Evolutionary conservation across 2,888 invertebrate species (phyloP).

Genomic region (Rhagophthalmus giganteus): DNA sequence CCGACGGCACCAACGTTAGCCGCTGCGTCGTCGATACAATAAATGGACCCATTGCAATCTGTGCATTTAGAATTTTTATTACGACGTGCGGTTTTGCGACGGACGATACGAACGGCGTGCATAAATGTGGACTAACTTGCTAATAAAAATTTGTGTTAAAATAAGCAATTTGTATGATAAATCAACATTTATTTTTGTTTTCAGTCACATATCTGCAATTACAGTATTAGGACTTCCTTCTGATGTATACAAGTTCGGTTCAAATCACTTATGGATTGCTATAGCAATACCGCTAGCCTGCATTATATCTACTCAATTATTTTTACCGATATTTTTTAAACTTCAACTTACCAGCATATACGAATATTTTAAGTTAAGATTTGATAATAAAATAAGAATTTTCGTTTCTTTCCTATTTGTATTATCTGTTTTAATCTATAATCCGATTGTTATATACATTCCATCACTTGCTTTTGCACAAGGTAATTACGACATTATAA

Average conservation of each 20-base stretch:
- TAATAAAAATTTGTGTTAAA: too few relatives aligned
- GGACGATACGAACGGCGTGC: too few relatives aligned
- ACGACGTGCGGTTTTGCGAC: too few relatives aligned
- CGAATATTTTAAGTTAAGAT: constrained; percentile 64
- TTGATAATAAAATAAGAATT: constrained; percentile 60
- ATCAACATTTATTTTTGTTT: constrained; percentile 34
- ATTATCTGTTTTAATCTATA: constrained; percentile 59
- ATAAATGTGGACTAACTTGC: too few relatives aligned
- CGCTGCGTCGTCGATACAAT: too few relatives aligned
- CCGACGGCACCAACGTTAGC: too few relatives aligned
- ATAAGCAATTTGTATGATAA: too few relatives aligned
- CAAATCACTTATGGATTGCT: constrained; percentile 60
- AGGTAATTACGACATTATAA: constrained; percentile 55
- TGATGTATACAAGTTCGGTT: constrained; percentile 73
- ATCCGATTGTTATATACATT: constrained; percentile 66
- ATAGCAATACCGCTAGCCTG: constrained; percentile 36
- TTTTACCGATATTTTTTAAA: constrained; percentile 56
- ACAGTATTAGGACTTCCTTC: constrained; percentile 74
- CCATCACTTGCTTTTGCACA: constrained; percentile 66
- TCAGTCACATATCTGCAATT: constrained; percentile 73
- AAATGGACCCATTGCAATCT: too few relatives aligned
- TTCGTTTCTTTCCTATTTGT: constrained; percentile 62
- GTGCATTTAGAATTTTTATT: too few relatives aligned
- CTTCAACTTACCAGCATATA: constrained; percentile 67
- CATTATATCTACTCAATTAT: constrained; percentile 36